Percentiles rank a stretch among this genome's conserved stretches.
phyloP scores from a whole-genome alignment of 2,888 invertebrate species.

The Pammene fasciana region DNA sequence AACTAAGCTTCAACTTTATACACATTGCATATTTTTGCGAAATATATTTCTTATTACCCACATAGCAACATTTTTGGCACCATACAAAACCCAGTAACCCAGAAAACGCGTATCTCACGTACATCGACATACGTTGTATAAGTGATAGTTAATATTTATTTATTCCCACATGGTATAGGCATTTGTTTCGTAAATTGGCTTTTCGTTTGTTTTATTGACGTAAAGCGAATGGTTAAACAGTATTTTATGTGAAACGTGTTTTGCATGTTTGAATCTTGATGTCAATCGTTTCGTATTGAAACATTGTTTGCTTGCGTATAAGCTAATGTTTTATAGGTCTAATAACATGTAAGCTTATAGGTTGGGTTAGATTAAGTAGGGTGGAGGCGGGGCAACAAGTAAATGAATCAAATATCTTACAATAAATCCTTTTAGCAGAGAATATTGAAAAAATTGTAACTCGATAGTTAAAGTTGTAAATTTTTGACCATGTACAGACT shows the following conservation, averaged over 20 bases:
- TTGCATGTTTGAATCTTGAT: neutral
- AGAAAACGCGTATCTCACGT: conserved; percentile 29
- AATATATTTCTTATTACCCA: neutral
- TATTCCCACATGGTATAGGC: conserved; percentile 23
- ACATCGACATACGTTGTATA: conserved; percentile 30
- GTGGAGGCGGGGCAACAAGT: no score
- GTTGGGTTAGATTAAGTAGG: no score
- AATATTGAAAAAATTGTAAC: no score
- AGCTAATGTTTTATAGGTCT: no score
- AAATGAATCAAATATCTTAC: no score
- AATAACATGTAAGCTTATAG: no score
- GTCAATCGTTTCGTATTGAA: no score
- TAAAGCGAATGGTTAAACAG: neutral
- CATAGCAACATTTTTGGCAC: neutral
- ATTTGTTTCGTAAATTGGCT: conserved; percentile 28
- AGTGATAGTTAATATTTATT: conserved; percentile 29
- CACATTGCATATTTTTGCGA: neutral
- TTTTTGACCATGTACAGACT: no score
- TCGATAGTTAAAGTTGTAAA: no score
- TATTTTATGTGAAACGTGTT: conserved; percentile 6
- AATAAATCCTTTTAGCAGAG: no score
- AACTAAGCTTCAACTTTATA: neutral
- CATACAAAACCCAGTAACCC: conserved; percentile 22
- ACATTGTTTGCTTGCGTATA: no score
- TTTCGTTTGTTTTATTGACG: conserved; percentile 21